phyloP scores from a whole-genome alignment of 1,140 invertebrate genomes.

The Gyrodactylus bullatarudis region DNA sequence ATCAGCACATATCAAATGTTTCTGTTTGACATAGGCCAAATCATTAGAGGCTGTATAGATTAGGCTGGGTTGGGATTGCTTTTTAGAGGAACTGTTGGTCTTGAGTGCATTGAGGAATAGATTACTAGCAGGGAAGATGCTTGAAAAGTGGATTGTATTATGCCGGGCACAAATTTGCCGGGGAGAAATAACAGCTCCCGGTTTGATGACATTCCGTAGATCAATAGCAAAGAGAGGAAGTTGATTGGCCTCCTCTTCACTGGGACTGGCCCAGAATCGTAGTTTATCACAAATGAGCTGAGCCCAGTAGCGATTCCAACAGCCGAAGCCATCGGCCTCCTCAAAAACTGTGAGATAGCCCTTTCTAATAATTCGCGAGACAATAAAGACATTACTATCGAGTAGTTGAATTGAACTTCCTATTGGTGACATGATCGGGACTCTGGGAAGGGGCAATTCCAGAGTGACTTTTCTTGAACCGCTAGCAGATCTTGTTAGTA shows the following conservation, averaged over 20 bases:
- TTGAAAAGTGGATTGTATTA: neutral
- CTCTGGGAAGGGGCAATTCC: neutral
- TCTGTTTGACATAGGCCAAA: neutral
- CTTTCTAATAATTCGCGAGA: neutral
- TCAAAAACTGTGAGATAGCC: neutral
- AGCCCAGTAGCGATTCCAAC: neutral
- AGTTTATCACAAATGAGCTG: neutral
- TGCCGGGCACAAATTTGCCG: neutral
- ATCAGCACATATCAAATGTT: neutral
- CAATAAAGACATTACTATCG: neutral
- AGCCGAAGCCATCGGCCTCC: neutral
- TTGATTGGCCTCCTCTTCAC: neutral
- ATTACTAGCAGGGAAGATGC: neutral
- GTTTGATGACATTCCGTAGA: neutral
- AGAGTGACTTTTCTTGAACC: neutral
- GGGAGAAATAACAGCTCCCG: neutral
- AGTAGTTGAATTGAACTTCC: neutral
- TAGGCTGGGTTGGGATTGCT: neutral
- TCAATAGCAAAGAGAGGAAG: neutral
- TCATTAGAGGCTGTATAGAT: neutral
- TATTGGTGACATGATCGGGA: neutral
- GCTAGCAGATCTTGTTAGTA: neutral
- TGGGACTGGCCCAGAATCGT: neutral
- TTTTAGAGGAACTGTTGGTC: too few relatives aligned
- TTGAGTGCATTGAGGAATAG: neutral